Evolutionary conservation across 2,113 vertebrate species (phyloP).

Genomic region (Eleginops maclovinus): DNA sequence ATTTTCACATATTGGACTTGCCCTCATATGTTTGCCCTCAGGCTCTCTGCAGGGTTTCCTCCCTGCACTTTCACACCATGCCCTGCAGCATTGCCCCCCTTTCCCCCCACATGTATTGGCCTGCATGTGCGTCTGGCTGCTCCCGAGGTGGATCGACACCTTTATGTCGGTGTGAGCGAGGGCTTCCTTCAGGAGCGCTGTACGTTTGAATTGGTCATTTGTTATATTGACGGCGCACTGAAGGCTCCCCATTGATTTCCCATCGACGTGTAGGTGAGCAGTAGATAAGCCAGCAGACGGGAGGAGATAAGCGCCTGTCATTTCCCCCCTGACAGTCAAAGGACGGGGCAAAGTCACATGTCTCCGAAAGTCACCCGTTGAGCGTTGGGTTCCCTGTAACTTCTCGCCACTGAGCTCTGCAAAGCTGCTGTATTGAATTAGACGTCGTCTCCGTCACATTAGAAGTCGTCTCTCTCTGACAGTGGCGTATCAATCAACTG

Average conservation of each 20-base stretch:
- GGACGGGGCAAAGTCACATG: conserved; percentile 77
- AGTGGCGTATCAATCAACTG: conserved; percentile 75
- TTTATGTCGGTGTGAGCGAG: conserved; percentile 21
- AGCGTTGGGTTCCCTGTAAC: not conserved
- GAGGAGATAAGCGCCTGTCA: conserved; percentile 76
- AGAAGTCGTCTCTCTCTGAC: conserved; percentile 57
- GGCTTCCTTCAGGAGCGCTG: conserved; percentile 49
- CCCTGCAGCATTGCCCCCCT: conserved; percentile 27
- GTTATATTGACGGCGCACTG: conserved; percentile 75
- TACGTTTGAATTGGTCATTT: conserved; percentile 75
- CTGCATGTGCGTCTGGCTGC: not conserved
- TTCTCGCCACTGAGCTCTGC: conserved; percentile 36
- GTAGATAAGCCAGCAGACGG: conserved; percentile 78
- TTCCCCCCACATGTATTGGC: not conserved
- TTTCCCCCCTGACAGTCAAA: conserved; percentile 69
- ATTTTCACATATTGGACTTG: not conserved
- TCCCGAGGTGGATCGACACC: not conserved
- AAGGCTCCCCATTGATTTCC: conserved; percentile 78
- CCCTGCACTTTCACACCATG: not conserved
- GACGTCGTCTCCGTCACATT: conserved; percentile 65
- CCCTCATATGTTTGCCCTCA: no score
- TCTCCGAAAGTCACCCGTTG: conserved; percentile 65
- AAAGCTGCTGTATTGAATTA: conserved; percentile 70
- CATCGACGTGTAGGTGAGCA: conserved; percentile 78
- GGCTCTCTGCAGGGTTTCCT: conserved; percentile 9